Base-by-base conservation (phyloP, 2,797 vertebrate genomes). In the Malacoctenus gilli region DNA sequence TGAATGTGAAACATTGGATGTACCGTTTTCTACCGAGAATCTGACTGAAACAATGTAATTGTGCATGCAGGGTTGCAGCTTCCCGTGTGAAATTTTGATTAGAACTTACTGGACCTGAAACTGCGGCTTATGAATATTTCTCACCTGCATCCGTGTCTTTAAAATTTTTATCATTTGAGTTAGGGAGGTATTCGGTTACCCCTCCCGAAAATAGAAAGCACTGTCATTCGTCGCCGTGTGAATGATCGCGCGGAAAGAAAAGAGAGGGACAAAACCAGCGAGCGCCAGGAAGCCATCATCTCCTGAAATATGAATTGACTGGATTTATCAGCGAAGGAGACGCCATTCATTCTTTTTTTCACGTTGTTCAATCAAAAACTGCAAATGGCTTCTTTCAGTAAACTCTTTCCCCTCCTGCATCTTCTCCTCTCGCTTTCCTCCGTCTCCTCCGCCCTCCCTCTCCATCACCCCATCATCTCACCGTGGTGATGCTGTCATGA, bases 381-480 rank as follows among this genome's bases (percentile, higher is more conserved):
- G 31, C 51, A 42, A 23, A 57, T 21, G 46, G 35, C 49, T 44
- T 56, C 51, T 59, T 72, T 60, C 30, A 48, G 23, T 11, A 2
- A 35, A 31, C 11, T 22, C 34, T 48, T 36, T 42, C 31, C 47
- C 44, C 34, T 59, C 25, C 21, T 23, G 21, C 42, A 37, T 61
- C 35, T 23, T 32, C 30, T 8, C 8, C 30, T 25, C n/a, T n/a
- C n/a, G n/a, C 23, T 8, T 8, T 25, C 23, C 8, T 25, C 23
- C n/a, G n/a, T n/a, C n/a, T n/a, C 13, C 14, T n/a, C 31, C 40
- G 56, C 48, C 21, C 32, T 56, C 49, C 48, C 47, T 42, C 67
- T 76, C 53, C 68, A 55, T 77, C 75, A 36, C 47, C 28, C 79
- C 77, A 72, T 85, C 89, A 86, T 83, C 84, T 81, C 67, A 66